Evolutionary conservation across 2,797 vertebrate species (phyloP), one percentile per base, ranked within the genome.

Genomic region (Tapirus indicus): DNA sequence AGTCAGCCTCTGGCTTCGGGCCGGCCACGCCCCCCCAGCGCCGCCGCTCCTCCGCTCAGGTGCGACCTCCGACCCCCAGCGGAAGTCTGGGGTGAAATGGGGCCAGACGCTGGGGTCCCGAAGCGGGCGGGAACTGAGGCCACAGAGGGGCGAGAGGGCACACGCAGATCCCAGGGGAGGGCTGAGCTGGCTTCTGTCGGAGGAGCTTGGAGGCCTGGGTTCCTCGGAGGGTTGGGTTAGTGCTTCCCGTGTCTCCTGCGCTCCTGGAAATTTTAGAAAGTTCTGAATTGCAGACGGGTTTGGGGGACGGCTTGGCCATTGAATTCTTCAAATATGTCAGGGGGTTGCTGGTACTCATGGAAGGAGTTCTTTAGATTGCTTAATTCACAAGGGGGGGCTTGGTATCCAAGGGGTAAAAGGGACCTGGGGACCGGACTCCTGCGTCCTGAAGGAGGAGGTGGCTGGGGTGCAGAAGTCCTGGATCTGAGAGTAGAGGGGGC

Each of bases 1-100:
- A 99, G 98, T 99, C 99, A 27, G 99, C 99, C 52, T 98, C 99
- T 54, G 99, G 98, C 98, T 99, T 99, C n/a, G 98, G 99, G 72
- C 95, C 96, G 0, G 95, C 98, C 12, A 97, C 95, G 92, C 98
- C 97, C 58, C 97, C 98, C 71, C 97, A 88, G 92, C 97, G 6
- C 95, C 95, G 83, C 20, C 64, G 96, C 74, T 98, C 98, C 17
- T 95, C 97, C 0, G 71, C 97, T 47, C 98, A 98, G 98, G 98
- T 99, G 97, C 1, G 94, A 85, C 41, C 64, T 64, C 91, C 12
- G 0, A 11, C 23, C 56, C 66, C 66, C 60, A 29, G 68, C 29
- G 20, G 56, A 49, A 75, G 69, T 66, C 68, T 60, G 79, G 79
- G 83, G n/a, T 47, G 18, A 32, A 89, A n/a, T 7, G n/a, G 62